Evolutionary conservation across 2,888 invertebrate genomes (phyloP).

Genomic region (Stomorhina lunata): DNA sequence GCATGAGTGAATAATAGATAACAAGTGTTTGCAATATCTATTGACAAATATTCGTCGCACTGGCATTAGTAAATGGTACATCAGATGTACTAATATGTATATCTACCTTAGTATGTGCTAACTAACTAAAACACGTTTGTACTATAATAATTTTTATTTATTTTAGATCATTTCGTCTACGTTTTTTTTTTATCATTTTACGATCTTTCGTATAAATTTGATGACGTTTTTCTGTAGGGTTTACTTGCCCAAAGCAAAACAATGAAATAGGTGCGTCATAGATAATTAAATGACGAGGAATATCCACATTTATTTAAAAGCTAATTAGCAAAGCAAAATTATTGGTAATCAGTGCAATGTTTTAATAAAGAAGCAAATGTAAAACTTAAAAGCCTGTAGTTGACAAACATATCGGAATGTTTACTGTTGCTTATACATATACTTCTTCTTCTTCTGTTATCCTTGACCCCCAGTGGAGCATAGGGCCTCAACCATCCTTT

Average conservation of each 20-base stretch:
- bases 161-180: conserved; percentile 13
- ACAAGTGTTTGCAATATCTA: conserved; percentile 37
- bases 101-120: not conserved
- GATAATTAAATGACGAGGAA: not conserved
- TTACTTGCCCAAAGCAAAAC: not conserved
- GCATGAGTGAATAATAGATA: conserved; percentile 29
- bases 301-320: not conserved
- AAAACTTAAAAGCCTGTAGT: too few relatives aligned
- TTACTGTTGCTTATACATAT: too few relatives aligned
- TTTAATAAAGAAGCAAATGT: too few relatives aligned
- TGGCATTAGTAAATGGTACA: not conserved
- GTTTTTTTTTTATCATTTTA: conserved; percentile 11
- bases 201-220: not conserved
- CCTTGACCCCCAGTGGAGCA: too few relatives aligned
- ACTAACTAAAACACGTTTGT: conserved; percentile 43
- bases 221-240: conserved; percentile 32
- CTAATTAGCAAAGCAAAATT: too few relatives aligned
- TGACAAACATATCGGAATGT: too few relatives aligned
- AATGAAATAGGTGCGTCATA: conserved; percentile 46
- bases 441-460: too few relatives aligned
- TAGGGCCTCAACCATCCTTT: too few relatives aligned
- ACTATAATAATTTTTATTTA: conserved; percentile 17
- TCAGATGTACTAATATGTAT: not conserved
- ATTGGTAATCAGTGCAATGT: too few relatives aligned
- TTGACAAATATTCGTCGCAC: not conserved